A percentile compares a stretch with the other conserved stretches of the same genome.
These are phyloP conservation scores for Sarcophaga rosellei DNA, from an alignment of 2,888 invertebrate genomes.

Conservation along the genomic window DNA sequence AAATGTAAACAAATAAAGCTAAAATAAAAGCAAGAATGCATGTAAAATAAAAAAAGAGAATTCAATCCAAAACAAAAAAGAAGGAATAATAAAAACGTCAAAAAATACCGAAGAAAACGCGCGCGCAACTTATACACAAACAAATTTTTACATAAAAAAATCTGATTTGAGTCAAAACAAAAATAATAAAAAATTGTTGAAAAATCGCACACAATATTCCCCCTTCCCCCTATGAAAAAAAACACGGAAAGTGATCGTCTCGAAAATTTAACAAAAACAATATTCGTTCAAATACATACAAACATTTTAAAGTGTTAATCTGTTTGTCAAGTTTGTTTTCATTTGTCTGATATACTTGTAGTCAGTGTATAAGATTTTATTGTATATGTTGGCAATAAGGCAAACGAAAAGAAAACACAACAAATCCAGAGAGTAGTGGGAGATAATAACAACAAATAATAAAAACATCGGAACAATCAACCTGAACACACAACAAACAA, in stretches of 20 bases:
- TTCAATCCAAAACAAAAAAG: conserved; percentile 15
- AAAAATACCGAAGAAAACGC: background rate
- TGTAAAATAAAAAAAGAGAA: conserved; percentile 8
- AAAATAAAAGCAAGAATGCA: conserved; percentile 9
- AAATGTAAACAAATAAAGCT: conserved; percentile 39
- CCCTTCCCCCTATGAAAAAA: too few species aligned
- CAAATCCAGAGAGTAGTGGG: background rate
- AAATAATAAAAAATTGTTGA: too few species aligned
- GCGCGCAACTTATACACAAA: conserved; percentile 5
- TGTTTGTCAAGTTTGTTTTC: background rate
- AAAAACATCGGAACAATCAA: conserved; percentile 30
- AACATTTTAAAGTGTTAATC: too few species aligned
- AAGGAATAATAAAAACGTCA: background rate
- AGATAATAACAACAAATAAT: conserved; percentile 26
- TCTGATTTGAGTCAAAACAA: background rate
- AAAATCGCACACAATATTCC: too few species aligned
- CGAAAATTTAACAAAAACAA: too few species aligned
- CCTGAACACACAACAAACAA: background rate
- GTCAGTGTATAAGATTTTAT: too few species aligned
- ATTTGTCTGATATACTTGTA: too few species aligned
- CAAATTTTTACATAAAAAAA: conserved; percentile 1
- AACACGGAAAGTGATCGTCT: too few species aligned
- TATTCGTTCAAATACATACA: too few species aligned
- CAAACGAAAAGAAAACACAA: conserved; percentile 20
- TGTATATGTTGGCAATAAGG: background rate